Evolutionary conservation across 2,888 invertebrate genomes (phyloP).

Genomic region (Agrochola lota): DNA sequence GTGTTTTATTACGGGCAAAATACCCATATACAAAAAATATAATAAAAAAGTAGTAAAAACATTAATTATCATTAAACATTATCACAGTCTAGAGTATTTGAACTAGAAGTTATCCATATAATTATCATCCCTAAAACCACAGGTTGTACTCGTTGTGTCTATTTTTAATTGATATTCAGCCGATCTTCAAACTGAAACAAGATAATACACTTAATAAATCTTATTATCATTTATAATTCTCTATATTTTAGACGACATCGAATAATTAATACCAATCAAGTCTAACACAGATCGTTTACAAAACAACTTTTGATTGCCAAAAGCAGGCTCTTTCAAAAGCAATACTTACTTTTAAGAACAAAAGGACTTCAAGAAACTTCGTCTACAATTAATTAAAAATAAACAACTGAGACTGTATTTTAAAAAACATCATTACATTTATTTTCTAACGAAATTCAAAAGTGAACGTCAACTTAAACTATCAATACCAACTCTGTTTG

Average conservation of each 20-base stretch:
- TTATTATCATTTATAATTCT: neutral
- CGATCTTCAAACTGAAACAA: neutral
- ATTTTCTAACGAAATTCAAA: slow-evolving; percentile 16
- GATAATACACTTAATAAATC: neutral
- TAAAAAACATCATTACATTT: slow-evolving; percentile 1
- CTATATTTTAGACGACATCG: neutral
- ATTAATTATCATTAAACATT: no score
- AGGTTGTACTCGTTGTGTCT: neutral
- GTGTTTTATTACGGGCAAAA: no score
- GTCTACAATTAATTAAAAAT: slow-evolving; percentile 11
- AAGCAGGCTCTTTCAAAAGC: slow-evolving; percentile 2
- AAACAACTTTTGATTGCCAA: slow-evolving; percentile 12
- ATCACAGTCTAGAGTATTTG: no score
- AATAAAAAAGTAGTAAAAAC: no score
- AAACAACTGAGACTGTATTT: slow-evolving; percentile 1
- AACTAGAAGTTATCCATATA: neutral
- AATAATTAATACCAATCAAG: slow-evolving; percentile 36
- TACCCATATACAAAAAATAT: no score
- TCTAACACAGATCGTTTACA: neutral
- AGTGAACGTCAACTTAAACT: slow-evolving; percentile 40
- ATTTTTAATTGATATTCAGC: neutral
- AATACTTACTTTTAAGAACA: slow-evolving; percentile 25
- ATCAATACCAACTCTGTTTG: slow-evolving; percentile 38
- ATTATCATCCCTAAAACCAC: neutral
- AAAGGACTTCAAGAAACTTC: slow-evolving; percentile 3